A percentile compares a stretch with the other conserved stretches of the same genome.
phyloP scores from a whole-genome alignment of 30 jellyfish, hydroid and myxozoan genomes.

The Clytia hemisphaerica region DNA sequence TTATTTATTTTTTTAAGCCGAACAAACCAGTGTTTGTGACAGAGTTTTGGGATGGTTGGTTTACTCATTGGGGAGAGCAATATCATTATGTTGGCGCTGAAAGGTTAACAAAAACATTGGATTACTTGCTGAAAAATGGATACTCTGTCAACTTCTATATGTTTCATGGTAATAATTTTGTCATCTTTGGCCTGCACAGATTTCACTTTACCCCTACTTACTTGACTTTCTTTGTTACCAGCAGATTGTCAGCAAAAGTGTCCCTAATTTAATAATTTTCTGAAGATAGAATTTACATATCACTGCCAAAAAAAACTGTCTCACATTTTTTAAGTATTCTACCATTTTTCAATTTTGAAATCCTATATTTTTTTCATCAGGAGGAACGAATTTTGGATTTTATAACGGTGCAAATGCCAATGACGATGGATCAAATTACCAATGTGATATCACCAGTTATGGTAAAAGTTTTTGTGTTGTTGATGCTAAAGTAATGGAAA shows the following conservation, averaged over 20 bases:
- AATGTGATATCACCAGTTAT: conserved; percentile 75
- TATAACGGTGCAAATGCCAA: conserved; percentile 89
- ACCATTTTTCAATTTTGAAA: too few relatives aligned
- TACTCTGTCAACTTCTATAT: conserved; percentile 78
- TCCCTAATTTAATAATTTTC: too few relatives aligned
- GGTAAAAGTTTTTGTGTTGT: conserved; percentile 38
- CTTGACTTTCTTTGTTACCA: too few relatives aligned
- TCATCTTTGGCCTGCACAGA: too few relatives aligned
- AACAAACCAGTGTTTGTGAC: conserved; percentile 78
- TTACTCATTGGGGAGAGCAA: conserved; percentile 96
- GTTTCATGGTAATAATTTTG: conserved; percentile 67
- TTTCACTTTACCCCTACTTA: too few relatives aligned
- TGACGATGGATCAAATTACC: conserved; percentile 51
- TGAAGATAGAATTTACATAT: too few relatives aligned
- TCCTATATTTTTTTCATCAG: too few relatives aligned
- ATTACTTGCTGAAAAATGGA: conserved; percentile 46
- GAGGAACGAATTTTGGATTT: conserved; percentile 95
- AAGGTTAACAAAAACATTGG: conserved; percentile 32
- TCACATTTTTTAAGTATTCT: too few relatives aligned
- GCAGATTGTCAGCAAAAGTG: too few relatives aligned
- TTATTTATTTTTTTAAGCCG: conserved; percentile 55
- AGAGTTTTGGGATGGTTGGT: conserved; percentile 99
- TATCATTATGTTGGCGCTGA: conserved; percentile 64
- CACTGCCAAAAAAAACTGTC: too few relatives aligned
- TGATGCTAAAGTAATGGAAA: neutral